Conservation (phyloP, 1,140 invertebrate genomes). For the Fopius arisanus region DNA sequence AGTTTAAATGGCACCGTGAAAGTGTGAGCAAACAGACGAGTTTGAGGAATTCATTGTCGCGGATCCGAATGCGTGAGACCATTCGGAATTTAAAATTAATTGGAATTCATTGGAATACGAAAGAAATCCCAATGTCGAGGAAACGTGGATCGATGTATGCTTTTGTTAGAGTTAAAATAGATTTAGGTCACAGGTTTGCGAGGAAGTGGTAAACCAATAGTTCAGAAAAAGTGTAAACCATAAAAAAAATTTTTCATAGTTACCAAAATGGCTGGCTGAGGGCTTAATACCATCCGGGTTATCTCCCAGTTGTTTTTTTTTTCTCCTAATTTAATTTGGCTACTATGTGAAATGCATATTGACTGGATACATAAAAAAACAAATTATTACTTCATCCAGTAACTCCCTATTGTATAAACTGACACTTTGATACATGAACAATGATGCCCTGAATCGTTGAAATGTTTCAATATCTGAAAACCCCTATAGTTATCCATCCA, state of each 20-base stretch:
- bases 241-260: slow-evolving; percentile 1
- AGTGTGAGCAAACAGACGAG: not conserved
- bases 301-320: too few species aligned
- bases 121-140: not conserved
- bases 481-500: not conserved
- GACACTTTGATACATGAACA: not conserved
- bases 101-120: not conserved
- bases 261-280: not conserved
- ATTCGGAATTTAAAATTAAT: not conserved
- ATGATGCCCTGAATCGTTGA: not conserved
- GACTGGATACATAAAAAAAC: too few species aligned
- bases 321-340: too few species aligned
- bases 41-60: not conserved
- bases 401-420: too few species aligned
- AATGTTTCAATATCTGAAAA: not conserved
- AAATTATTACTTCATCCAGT: too few species aligned
- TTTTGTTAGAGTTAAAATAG: slow-evolving; percentile 27
- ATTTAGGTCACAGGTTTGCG: slow-evolving; percentile 30
- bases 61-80: not conserved
- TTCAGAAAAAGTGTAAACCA: slow-evolving; percentile 7
- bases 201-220: not conserved
- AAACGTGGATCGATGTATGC: slow-evolving; percentile 22
- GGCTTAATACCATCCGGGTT: not conserved
- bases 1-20: not conserved
- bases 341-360: too few species aligned